Conservation (phyloP, 2,888 invertebrate genomes). For the Sesamia inferens region DNA sequence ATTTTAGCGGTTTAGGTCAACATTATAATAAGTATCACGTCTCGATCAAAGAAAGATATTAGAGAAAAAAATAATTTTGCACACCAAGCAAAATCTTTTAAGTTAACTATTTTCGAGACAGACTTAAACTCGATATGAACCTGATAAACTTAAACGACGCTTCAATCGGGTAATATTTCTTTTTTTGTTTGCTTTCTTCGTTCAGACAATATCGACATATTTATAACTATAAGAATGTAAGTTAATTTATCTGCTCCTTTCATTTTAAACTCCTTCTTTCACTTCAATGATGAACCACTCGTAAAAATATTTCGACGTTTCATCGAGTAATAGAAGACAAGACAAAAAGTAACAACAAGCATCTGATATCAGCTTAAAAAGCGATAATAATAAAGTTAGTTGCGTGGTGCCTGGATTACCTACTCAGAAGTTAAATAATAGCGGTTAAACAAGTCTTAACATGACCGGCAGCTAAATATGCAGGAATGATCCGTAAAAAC, state of each 20-base stretch:
- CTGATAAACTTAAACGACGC: no score
- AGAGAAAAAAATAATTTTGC: neutral
- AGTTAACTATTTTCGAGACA: neutral
- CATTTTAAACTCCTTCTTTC: neutral
- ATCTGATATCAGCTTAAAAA: neutral
- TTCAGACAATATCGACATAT: neutral
- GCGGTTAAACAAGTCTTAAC: neutral
- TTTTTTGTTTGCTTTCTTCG: neutral
- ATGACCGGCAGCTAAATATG: neutral
- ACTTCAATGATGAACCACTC: neutral
- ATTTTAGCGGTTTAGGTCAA: neutral
- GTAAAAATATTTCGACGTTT: neutral
- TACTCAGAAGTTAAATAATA: neutral
- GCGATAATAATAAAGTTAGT: no score
- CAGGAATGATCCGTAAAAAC: neutral
- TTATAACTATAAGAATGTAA: neutral
- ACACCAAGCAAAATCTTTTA: neutral
- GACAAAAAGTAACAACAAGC: neutral
- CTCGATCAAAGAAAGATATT: neutral
- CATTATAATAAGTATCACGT: neutral
- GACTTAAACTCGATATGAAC: neutral
- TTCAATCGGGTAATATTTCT: neutral
- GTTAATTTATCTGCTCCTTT: neutral
- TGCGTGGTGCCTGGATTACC: no score
- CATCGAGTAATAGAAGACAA: neutral